Evolutionary conservation across 53 echinoderm and acorn worm genomes (phyloP).

Genomic region (Holothuria scabra): DNA sequence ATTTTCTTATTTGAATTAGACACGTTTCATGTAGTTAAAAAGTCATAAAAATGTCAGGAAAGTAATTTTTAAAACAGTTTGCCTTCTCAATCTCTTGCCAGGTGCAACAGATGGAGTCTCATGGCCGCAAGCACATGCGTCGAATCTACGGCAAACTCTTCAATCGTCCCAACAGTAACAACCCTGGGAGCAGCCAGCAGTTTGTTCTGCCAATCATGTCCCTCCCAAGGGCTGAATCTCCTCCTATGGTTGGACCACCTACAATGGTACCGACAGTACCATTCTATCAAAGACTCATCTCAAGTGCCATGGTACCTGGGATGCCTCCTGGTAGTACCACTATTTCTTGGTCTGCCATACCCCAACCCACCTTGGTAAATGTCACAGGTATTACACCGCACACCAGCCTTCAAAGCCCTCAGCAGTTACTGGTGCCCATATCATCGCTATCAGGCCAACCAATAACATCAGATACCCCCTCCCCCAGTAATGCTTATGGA

Average conservation of each 20-base stretch:
- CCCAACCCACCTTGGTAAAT: slow-evolving; percentile 38
- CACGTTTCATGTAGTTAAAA: no score
- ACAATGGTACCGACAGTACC: slow-evolving; percentile 25
- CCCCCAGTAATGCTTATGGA: slow-evolving; percentile 29
- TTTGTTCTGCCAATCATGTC: slow-evolving; percentile 85
- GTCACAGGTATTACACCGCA: slow-evolving; percentile 45
- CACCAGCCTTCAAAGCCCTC: slow-evolving; percentile 49
- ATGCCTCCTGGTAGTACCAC: slow-evolving; percentile 24
- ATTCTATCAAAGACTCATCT: slow-evolving; percentile 44
- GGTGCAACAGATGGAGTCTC: slow-evolving; percentile 99
- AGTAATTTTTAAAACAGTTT: no score
- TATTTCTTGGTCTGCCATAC: slow-evolving; percentile 36
- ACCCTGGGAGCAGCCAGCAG: slow-evolving; percentile 85
- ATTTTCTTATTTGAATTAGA: not conserved
- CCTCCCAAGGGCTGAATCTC: slow-evolving; percentile 38
- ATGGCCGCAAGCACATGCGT: slow-evolving; percentile 97
- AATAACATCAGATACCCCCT: slow-evolving; percentile 38
- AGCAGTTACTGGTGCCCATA: slow-evolving; percentile 89
- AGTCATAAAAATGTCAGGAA: no score
- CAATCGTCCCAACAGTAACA: slow-evolving; percentile 85
- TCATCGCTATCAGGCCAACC: slow-evolving; percentile 84
- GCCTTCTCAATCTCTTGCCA: slow-evolving; percentile 9
- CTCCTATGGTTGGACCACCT: slow-evolving; percentile 34
- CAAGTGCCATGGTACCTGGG: slow-evolving; percentile 29
- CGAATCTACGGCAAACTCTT: slow-evolving; percentile 98